Conservation (phyloP, 2,113 vertebrate genomes). For the Eidolon helvum region DNA sequence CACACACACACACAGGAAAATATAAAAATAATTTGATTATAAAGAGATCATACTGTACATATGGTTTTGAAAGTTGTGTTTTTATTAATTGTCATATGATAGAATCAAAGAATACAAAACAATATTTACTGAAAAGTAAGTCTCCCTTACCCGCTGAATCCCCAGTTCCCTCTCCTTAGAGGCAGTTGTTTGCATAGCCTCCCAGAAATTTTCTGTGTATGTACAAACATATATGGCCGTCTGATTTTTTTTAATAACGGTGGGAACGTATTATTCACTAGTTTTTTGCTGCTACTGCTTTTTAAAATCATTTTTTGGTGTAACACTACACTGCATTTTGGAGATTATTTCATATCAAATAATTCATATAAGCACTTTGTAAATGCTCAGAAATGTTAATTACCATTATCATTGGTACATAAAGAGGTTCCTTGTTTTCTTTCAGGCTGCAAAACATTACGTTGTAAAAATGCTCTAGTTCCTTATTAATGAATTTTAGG, state of each 20-base stretch:
- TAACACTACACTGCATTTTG: background rate
- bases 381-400: background rate
- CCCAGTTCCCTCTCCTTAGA: background rate
- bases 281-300: background rate
- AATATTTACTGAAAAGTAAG: background rate
- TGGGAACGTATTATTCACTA: background rate
- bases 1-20: background rate
- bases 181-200: background rate
- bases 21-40: background rate
- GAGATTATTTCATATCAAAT: background rate
- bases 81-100: background rate
- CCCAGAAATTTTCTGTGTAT: background rate
- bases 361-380: background rate
- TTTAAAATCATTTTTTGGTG: background rate
- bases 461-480: background rate
- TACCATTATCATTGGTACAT: background rate
- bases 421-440: background rate
- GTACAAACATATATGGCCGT: background rate
- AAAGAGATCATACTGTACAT: background rate
- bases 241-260: background rate
- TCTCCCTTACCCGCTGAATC: background rate
- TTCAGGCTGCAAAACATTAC: background rate
- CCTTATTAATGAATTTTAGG: background rate
- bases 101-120: background rate
- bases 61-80: background rate